Percentiles rank a stretch among this genome's conserved stretches.
phyloP scores from a whole-genome alignment of 2,797 vertebrate species.

The Brotogeris chrysoptera region DNA sequence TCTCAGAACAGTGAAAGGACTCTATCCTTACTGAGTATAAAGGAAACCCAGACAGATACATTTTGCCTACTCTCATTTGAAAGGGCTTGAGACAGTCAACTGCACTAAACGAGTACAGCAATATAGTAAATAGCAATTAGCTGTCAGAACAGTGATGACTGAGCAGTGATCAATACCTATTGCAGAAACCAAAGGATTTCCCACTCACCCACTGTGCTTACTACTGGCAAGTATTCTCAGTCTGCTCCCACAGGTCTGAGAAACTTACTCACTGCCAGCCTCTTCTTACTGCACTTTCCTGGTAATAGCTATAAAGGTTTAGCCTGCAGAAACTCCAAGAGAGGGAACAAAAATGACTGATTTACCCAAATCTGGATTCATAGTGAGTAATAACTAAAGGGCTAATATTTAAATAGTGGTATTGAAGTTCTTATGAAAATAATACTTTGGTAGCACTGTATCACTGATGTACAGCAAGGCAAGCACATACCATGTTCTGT shows the following conservation, averaged over 20 bases:
- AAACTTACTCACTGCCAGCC: not conserved
- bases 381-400: not conserved
- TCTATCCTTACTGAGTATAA: not conserved
- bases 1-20: not conserved
- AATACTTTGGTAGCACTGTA: not conserved
- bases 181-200: not conserved
- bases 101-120: not conserved
- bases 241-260: not conserved
- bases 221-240: not conserved
- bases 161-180: not conserved
- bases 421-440: not conserved
- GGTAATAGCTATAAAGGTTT: not conserved
- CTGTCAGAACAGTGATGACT: not conserved
- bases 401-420: not conserved
- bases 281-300: not conserved
- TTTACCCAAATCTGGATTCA: not conserved
- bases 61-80: not conserved
- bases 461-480: not conserved
- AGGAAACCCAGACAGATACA: not conserved
- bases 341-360: not conserved
- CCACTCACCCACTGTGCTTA: not conserved
- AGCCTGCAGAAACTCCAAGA: not conserved
- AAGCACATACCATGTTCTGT: constrained; percentile 84
- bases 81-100: not conserved
- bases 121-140: not conserved